Evolutionary conservation across 2,113 vertebrate genomes (phyloP).

Genomic region (Corythornis vintsioides): DNA sequence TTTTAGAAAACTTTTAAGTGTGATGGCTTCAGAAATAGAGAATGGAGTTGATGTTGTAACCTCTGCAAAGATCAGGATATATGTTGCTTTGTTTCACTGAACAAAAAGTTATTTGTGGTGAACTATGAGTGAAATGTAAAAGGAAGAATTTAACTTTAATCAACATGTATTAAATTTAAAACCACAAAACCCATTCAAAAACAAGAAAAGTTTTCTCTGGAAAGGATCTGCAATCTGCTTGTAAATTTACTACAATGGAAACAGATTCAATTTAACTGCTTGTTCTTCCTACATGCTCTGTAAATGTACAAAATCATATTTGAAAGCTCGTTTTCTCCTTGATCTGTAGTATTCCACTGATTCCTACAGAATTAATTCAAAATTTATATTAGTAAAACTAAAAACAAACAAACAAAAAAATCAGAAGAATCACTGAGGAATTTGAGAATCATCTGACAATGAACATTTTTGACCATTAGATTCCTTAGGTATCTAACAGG

Average conservation of each 20-base stretch:
- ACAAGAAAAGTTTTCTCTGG: neutral
- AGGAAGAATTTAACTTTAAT: neutral
- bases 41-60: neutral
- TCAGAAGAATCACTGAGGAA: neutral
- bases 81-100: neutral
- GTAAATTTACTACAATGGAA: neutral
- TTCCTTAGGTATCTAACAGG: neutral
- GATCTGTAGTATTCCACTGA: neutral
- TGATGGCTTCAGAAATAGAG: neutral
- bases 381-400: neutral
- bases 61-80: neutral
- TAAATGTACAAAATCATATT: neutral
- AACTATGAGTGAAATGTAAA: neutral
- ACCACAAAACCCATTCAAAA: neutral
- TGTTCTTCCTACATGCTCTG: neutral
- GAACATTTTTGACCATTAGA: neutral
- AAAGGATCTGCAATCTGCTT: neutral
- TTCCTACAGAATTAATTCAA: neutral
- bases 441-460: neutral
- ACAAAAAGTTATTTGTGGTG: neutral
- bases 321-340: neutral
- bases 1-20: neutral
- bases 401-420: neutral
- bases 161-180: neutral
- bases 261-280: neutral